Conservation (phyloP, 2,888 invertebrate species). For the Nezara viridula region DNA sequence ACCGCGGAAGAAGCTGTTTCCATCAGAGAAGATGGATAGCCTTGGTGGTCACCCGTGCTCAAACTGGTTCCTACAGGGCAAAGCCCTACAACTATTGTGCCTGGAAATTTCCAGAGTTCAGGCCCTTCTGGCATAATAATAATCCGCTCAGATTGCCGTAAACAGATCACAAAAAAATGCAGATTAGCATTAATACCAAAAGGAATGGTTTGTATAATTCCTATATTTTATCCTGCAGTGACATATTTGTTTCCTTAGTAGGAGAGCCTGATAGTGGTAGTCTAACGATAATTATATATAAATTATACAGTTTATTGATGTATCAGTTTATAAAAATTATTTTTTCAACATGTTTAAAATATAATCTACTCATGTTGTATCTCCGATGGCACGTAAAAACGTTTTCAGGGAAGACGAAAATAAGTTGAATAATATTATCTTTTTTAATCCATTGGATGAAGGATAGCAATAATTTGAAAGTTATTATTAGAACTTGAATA, state of each 20-base stretch:
- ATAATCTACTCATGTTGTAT: too few relatives aligned
- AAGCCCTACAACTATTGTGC: slow-evolving; percentile 1
- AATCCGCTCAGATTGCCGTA: not conserved
- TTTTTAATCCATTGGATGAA: too few relatives aligned
- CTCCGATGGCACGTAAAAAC: too few relatives aligned
- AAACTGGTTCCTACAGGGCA: slow-evolving; percentile 37
- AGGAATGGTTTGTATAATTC: not conserved
- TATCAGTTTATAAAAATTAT: too few relatives aligned
- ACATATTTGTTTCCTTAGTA: not conserved
- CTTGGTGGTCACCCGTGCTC: not conserved
- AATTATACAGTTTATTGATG: too few relatives aligned
- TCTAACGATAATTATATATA: too few relatives aligned
- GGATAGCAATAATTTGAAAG: too few relatives aligned
- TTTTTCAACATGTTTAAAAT: too few relatives aligned
- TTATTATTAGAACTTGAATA: too few relatives aligned
- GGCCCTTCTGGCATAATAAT: slow-evolving; percentile 5
- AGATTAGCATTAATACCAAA: not conserved
- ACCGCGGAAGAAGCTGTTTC: slow-evolving; percentile 15
- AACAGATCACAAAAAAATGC: not conserved
- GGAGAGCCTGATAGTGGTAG: too few relatives aligned
- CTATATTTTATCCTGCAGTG: not conserved
- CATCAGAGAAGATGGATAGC: slow-evolving; percentile 35
- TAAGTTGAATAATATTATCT: too few relatives aligned
- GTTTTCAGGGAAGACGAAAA: too few relatives aligned
- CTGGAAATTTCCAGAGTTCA: slow-evolving; percentile 32